phyloP scores from a whole-genome alignment of 1,140 invertebrate species.

The Euura saliciscinereae region DNA sequence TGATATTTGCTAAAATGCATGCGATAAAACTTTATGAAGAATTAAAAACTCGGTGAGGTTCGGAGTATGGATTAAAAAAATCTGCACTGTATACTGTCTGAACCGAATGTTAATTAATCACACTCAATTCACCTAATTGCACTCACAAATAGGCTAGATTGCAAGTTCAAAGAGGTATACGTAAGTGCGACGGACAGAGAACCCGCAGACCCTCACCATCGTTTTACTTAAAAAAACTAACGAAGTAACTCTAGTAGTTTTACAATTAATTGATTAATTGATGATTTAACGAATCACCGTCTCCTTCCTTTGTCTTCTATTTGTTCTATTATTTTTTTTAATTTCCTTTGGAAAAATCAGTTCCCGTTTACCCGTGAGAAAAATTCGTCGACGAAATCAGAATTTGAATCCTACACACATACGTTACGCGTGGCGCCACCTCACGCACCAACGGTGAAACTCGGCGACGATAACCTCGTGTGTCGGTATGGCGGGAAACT shows the following conservation, averaged over 20 bases:
- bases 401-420: slow-evolving; percentile 10
- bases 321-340: background rate
- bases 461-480: slow-evolving; percentile 9
- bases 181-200: slow-evolving; percentile 17
- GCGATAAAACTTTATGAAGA: too few species aligned
- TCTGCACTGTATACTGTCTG: too few species aligned
- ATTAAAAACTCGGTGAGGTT: too few species aligned
- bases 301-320: too few species aligned
- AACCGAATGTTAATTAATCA: slow-evolving; percentile 61
- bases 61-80: too few species aligned
- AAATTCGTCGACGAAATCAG: background rate
- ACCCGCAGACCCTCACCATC: background rate
- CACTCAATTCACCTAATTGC: slow-evolving; percentile 61
- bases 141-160: slow-evolving; percentile 17
- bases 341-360: too few species aligned
- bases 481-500: background rate
- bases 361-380: background rate
- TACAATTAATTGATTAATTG: background rate
- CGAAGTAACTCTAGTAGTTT: background rate
- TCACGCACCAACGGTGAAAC: slow-evolving; percentile 24
- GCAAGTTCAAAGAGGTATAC: slow-evolving; percentile 37
- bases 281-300: background rate
- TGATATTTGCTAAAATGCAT: too few species aligned
- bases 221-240: background rate
- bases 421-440: slow-evolving; percentile 41